These are phyloP conservation scores for Metopolophium dirhodum DNA, from an alignment of 1,140 invertebrate species.

Conservation along the genomic window DNA sequence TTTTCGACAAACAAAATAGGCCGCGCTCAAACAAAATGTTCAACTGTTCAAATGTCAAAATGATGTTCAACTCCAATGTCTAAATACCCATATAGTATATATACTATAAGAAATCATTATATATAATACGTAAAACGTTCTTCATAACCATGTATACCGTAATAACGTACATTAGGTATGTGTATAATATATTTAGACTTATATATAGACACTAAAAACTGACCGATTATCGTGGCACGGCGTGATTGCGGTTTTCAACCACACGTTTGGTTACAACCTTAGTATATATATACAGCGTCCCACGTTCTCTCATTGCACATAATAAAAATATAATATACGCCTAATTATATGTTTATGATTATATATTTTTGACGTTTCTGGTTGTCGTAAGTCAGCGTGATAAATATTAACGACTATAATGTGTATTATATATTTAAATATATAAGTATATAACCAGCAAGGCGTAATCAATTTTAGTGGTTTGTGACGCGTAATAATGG, in stretches of 20 bases:
- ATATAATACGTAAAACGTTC: background rate
- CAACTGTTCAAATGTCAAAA: background rate
- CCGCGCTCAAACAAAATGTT: background rate
- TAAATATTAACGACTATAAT: background rate
- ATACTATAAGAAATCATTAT: too few relatives aligned
- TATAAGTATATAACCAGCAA: background rate
- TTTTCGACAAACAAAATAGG: background rate
- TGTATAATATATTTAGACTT: background rate
- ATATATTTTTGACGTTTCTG: background rate
- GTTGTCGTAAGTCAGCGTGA: background rate
- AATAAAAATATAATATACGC: background rate
- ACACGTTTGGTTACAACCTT: background rate
- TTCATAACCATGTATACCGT: background rate
- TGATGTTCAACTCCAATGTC: background rate
- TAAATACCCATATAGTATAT: too few relatives aligned
- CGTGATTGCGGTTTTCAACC: background rate
- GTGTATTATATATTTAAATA: background rate
- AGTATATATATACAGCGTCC: background rate
- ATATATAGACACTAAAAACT: background rate
- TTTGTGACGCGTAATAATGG: background rate
- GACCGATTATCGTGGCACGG: background rate
- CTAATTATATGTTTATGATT: background rate
- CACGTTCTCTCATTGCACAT: background rate
- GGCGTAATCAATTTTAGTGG: conserved; percentile 1
- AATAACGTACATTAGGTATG: background rate